A percentile compares a stretch with the other conserved stretches of the same genome.
phyloP scores from a whole-genome alignment of 2,113 vertebrate genomes.

The Salvelinus alpinus region DNA sequence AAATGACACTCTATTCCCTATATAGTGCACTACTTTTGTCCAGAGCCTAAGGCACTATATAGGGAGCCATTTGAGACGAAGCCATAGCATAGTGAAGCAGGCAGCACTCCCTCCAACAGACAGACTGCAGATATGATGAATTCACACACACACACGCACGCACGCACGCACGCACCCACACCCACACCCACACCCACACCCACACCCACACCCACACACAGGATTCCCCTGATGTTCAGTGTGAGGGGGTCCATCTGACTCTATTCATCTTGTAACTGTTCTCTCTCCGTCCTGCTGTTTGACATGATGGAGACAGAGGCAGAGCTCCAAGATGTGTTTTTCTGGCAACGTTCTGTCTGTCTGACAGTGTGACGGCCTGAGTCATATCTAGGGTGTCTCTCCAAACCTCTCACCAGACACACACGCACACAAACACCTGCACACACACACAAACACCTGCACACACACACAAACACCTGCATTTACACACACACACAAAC shows the following conservation, averaged over 20 bases:
- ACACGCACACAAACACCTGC: no score
- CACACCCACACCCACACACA: not conserved
- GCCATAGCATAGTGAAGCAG: no score
- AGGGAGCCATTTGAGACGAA: no score
- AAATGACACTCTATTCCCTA: not conserved
- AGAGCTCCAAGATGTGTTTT: constrained; percentile 51
- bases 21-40: not conserved
- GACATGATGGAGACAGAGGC: constrained; percentile 1
- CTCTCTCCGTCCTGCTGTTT: not conserved
- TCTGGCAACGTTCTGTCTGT: constrained; percentile 53
- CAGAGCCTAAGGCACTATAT: no score
- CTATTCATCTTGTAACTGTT: not conserved
- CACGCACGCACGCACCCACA: not conserved
- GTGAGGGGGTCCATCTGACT: not conserved
- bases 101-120: constrained; percentile 23
- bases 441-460: no score
- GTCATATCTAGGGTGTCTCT: constrained; percentile 19
- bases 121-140: constrained; percentile 31
- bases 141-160: not conserved
- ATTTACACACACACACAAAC: not conserved
- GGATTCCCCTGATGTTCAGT: no score
- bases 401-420: constrained; percentile 36
- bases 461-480: no score
- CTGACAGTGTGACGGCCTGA: constrained; percentile 29
- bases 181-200: not conserved